Conservation (phyloP, 2,113 vertebrate genomes). For the Oreotrochilus melanogaster region DNA sequence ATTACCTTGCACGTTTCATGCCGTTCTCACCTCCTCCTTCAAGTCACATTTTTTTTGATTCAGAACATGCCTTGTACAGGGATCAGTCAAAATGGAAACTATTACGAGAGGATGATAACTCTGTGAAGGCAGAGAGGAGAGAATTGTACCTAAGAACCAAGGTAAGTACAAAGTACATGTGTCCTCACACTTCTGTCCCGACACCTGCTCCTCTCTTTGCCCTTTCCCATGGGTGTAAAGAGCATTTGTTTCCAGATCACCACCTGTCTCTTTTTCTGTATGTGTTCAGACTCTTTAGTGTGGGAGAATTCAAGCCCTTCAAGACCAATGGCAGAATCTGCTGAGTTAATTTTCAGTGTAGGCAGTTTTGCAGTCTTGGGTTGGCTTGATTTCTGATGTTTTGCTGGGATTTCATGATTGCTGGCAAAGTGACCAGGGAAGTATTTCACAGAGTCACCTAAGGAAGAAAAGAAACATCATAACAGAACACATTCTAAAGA, state of each 20-base stretch:
- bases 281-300: not conserved
- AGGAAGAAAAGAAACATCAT: not conserved
- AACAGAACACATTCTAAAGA: not conserved
- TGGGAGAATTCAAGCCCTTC: not conserved
- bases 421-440: not conserved
- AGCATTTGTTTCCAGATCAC: not conserved
- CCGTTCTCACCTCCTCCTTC: not conserved
- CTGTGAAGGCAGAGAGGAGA: not conserved
- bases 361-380: not conserved
- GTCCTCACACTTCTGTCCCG: not conserved
- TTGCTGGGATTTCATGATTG: not conserved
- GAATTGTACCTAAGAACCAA: not conserved
- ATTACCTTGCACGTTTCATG: rapidly evolving
- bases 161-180: not conserved
- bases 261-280: not conserved
- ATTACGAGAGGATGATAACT: not conserved
- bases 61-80: not conserved
- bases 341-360: not conserved
- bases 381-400: not conserved
- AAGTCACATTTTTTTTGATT: not conserved
- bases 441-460: slow-evolving; percentile 6
- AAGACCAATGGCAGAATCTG: not conserved
- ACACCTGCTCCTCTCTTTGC: not conserved
- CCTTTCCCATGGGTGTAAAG: not conserved
- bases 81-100: not conserved